Evolutionary conservation across 92 coral and sea anemone genomes (phyloP).

Genomic region (Porites lobata): DNA sequence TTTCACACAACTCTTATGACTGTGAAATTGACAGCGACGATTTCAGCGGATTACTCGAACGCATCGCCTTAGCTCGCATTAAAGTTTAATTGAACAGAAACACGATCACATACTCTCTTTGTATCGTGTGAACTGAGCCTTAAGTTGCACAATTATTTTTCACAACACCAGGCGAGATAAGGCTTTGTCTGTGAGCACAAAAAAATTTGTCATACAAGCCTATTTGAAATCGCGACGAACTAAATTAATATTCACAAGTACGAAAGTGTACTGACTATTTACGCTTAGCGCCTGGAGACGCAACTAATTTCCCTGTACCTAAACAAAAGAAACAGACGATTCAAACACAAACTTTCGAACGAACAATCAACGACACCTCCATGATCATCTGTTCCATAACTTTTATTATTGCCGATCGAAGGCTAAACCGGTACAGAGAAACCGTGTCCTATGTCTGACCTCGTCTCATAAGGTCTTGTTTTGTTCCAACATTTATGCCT

Average conservation of each 20-base stretch:
- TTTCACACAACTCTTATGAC: slow-evolving; percentile 18
- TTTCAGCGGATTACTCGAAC: slow-evolving; percentile 26
- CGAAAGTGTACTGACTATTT: slow-evolving; percentile 16
- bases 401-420: neutral
- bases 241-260: slow-evolving; percentile 1
- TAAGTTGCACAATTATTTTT: slow-evolving; percentile 7
- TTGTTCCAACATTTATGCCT: slow-evolving; percentile 21
- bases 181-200: neutral
- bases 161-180: neutral
- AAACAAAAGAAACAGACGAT: slow-evolving; percentile 26
- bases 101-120: slow-evolving; percentile 42
- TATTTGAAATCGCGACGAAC: neutral
- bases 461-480: neutral
- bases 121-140: slow-evolving; percentile 38
- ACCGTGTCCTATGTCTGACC: neutral
- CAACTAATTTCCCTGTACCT: slow-evolving; percentile 39
- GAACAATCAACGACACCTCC: slow-evolving; percentile 14
- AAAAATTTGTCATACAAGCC: neutral
- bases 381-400: slow-evolving; percentile 21
- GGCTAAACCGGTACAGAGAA: neutral
- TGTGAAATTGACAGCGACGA: slow-evolving; percentile 32
- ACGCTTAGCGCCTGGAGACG: slow-evolving; percentile 26
- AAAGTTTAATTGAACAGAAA: slow-evolving; percentile 45
- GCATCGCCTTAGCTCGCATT: slow-evolving; percentile 35
- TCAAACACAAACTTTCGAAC: slow-evolving; percentile 19